Conservation (phyloP, 2,797 vertebrate species). For the Geotrypetes seraphini region DNA sequence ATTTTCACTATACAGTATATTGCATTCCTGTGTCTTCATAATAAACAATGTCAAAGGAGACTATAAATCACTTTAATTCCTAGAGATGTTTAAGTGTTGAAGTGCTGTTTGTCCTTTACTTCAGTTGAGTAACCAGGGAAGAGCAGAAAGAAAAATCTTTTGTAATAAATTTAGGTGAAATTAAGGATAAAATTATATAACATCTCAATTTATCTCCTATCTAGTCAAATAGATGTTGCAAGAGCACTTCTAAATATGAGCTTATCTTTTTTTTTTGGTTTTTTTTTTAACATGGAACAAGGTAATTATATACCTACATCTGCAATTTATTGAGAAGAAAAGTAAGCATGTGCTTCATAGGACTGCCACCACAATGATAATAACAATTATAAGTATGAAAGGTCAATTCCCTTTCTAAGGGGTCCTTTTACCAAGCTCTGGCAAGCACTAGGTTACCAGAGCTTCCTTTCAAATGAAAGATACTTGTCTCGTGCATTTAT, state of each 20-base stretch:
- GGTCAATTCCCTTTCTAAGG: no score
- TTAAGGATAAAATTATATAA: not conserved
- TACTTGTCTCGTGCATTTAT: no score
- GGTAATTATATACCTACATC: not conserved
- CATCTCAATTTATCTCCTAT: not conserved
- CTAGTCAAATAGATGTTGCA: not conserved
- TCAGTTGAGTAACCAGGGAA: conserved; percentile 18
- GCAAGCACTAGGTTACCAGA: no score
- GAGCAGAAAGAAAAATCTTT: not conserved
- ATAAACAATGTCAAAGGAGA: conserved; percentile 29
- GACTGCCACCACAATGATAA: no score
- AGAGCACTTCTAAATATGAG: not conserved
- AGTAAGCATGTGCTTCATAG: not conserved
- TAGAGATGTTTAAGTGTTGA: conserved; percentile 17
- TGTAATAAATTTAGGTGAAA: not conserved
- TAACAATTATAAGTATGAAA: no score
- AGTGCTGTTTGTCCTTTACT: conserved; percentile 21
- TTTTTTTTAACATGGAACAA: conserved; percentile 4
- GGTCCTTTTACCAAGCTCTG: no score
- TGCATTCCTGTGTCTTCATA: conserved; percentile 23
- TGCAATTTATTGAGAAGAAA: not conserved
- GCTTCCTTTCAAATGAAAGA: no score
- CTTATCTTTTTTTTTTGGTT: no score
- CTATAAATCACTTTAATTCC: conserved; percentile 29
- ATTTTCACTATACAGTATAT: conserved; percentile 34